Conservation (phyloP, 2,113 vertebrate genomes). For the Poeciliopsis turrubarensis region DNA sequence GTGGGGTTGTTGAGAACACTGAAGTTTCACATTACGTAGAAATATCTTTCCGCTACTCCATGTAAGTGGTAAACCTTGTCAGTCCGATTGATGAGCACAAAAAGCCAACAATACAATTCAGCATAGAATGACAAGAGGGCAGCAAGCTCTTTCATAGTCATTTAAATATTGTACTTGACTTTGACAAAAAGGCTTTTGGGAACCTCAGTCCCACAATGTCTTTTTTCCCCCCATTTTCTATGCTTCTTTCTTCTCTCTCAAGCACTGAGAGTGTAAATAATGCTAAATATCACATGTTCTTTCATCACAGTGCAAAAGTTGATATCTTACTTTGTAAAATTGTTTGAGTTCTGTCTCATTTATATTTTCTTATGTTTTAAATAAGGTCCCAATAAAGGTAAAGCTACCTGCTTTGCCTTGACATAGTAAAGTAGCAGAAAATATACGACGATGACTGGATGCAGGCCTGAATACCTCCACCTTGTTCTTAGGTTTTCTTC, state of each 20-base stretch:
- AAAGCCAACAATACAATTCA: conserved; percentile 55
- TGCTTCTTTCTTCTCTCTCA: conserved; percentile 15
- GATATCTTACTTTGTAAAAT: not conserved
- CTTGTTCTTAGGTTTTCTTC: too few species aligned
- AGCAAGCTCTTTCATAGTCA: conserved; percentile 51
- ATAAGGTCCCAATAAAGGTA: too few species aligned
- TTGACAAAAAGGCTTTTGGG: conserved; percentile 52
- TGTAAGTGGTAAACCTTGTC: conserved; percentile 73
- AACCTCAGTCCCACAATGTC: conserved; percentile 43
- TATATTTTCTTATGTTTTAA: too few species aligned
- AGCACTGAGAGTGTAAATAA: not conserved
- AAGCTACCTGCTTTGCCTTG: too few species aligned
- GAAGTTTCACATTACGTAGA: conserved; percentile 32
- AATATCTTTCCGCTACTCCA: conserved; percentile 35
- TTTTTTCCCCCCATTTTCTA: conserved; percentile 56
- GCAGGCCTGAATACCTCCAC: too few species aligned
- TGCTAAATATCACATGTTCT: not conserved
- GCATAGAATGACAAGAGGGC: conserved; percentile 27
- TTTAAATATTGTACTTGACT: conserved; percentile 62
- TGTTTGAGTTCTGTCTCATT: too few species aligned
- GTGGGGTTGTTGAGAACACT: conserved; percentile 35
- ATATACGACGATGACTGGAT: too few species aligned
- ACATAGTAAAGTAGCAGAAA: too few species aligned
- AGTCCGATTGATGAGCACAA: conserved; percentile 68
- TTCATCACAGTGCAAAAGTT: not conserved